Evolutionary conservation across 1,140 invertebrate genomes (phyloP).

Genomic region (Pseudobourletiella spinata): DNA sequence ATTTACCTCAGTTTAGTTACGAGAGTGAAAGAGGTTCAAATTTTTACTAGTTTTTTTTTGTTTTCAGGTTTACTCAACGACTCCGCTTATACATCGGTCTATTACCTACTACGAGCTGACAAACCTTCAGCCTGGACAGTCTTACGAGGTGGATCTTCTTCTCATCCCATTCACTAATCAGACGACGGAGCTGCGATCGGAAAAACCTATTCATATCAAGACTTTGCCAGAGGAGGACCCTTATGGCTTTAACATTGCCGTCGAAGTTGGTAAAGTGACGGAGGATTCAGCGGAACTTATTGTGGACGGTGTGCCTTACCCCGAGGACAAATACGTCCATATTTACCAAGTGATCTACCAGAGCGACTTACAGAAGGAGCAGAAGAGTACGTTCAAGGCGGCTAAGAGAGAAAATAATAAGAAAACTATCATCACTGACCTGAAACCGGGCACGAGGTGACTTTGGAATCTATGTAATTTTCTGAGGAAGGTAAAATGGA

Average conservation of each 20-base stretch:
- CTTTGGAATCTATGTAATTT: slow-evolving; percentile 2
- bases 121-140: slow-evolving; percentile 58
- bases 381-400: slow-evolving; percentile 71
- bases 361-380: slow-evolving; percentile 56
- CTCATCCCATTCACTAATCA: slow-evolving; percentile 67
- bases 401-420: slow-evolving; percentile 67
- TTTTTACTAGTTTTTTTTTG: background rate
- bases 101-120: slow-evolving; percentile 62
- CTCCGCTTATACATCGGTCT: slow-evolving; percentile 64
- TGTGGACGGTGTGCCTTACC: slow-evolving; percentile 73
- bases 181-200: slow-evolving; percentile 58
- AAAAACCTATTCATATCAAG: slow-evolving; percentile 55
- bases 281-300: slow-evolving; percentile 63
- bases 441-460: slow-evolving; percentile 65
- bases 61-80: slow-evolving; percentile 54
- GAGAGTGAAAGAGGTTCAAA: no score
- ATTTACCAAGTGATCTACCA: slow-evolving; percentile 78
- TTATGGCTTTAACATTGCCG: slow-evolving; percentile 67
- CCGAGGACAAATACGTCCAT: slow-evolving; percentile 81
- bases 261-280: slow-evolving; percentile 64
- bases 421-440: slow-evolving; percentile 55
- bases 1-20: no score
- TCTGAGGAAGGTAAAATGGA: background rate
- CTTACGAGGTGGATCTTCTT: slow-evolving; percentile 65
- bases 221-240: slow-evolving; percentile 52